phyloP scores from a whole-genome alignment of 2,797 vertebrate species.

The Xiphophorus birchmanni region DNA sequence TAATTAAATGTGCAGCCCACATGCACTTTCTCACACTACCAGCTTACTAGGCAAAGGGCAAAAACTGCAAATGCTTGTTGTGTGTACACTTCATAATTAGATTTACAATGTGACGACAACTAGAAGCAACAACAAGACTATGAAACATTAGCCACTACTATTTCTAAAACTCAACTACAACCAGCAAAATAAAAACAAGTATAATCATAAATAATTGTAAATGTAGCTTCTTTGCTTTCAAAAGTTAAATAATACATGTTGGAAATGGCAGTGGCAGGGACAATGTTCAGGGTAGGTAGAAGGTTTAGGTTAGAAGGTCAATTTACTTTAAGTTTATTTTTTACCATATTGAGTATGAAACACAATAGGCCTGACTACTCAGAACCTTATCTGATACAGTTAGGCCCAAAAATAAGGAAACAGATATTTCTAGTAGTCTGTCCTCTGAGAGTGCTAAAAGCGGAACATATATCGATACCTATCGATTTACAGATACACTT shows the following conservation, averaged over 20 bases:
- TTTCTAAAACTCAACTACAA: neutral
- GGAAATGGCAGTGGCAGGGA: neutral
- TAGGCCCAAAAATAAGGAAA: neutral
- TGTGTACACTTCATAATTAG: slow-evolving; percentile 48
- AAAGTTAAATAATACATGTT: neutral
- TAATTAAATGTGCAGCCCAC: slow-evolving; percentile 74
- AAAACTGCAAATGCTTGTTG: slow-evolving; percentile 36
- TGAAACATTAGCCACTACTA: neutral
- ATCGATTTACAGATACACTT: neutral
- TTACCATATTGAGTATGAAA: neutral
- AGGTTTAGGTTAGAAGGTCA: neutral
- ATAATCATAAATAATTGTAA: neutral
- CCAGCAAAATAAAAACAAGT: neutral
- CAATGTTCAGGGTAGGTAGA: neutral
- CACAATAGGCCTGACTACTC: neutral
- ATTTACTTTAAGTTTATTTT: neutral
- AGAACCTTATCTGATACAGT: neutral
- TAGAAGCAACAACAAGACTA: neutral
- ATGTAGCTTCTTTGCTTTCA: neutral
- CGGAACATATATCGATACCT: neutral
- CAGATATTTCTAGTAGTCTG: neutral
- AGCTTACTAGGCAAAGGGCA: slow-evolving; percentile 65
- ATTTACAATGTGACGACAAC: slow-evolving; percentile 38
- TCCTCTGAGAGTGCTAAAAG: neutral
- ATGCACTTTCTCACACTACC: slow-evolving; percentile 52